Conservation (phyloP, 2,113 vertebrate species). For the Passer montanus region DNA sequence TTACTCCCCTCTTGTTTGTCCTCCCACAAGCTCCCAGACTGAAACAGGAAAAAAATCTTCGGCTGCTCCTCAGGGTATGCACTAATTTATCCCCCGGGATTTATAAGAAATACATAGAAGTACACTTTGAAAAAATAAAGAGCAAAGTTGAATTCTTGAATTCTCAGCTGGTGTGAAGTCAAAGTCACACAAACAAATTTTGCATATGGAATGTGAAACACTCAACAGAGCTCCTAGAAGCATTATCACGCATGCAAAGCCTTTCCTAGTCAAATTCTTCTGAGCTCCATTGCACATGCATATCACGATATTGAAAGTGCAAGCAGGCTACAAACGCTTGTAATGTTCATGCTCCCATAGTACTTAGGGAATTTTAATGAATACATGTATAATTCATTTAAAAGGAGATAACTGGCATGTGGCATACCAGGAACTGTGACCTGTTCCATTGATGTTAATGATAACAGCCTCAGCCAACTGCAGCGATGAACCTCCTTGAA, state of each 20-base stretch:
- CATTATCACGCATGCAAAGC: background rate
- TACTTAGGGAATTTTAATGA: slow-evolving; percentile 38
- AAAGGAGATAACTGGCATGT: slow-evolving; percentile 28
- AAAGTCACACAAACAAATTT: background rate
- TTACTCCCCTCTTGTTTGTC: background rate
- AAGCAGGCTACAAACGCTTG: background rate
- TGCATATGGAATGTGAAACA: background rate
- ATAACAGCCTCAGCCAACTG: slow-evolving; percentile 40
- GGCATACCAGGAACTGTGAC: slow-evolving; percentile 15
- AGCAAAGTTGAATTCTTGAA: background rate
- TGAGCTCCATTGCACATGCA: background rate
- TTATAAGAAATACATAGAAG: background rate
- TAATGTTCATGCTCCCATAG: background rate
- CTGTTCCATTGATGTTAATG: slow-evolving; percentile 58
- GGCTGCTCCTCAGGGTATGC: background rate
- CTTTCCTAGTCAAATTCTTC: background rate
- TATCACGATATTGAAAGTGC: background rate
- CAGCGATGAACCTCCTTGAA: slow-evolving; percentile 44
- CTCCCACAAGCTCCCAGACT: background rate
- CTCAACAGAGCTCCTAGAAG: background rate
- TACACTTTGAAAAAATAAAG: background rate
- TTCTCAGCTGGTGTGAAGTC: background rate
- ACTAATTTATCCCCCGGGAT: background rate
- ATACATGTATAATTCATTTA: slow-evolving; percentile 40
- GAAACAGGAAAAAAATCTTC: background rate